Conservation (phyloP, 2,797 vertebrate genomes). For the Hippoglossus hippoglossus region DNA sequence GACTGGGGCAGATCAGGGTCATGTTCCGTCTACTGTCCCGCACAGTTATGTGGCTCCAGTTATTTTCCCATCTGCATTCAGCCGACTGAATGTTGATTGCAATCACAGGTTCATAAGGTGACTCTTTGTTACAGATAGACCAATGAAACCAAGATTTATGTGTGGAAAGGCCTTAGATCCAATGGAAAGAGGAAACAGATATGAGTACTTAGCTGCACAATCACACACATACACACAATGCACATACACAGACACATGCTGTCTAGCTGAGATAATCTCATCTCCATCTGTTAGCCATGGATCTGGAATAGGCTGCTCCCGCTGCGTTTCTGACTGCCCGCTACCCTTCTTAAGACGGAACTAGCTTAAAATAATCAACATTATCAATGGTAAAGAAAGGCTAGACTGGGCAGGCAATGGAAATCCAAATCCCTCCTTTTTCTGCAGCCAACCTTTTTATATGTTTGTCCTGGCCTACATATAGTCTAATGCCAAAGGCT, state of each 20-base stretch:
- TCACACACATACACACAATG: slow-evolving; percentile 25
- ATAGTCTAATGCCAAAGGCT: slow-evolving; percentile 21
- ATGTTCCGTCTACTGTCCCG: slow-evolving; percentile 9
- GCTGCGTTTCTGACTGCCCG: slow-evolving; percentile 65
- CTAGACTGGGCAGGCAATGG: slow-evolving; percentile 45
- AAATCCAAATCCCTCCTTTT: slow-evolving; percentile 49
- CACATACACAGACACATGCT: slow-evolving; percentile 52
- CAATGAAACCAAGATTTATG: slow-evolving; percentile 36
- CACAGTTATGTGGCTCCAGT: neutral
- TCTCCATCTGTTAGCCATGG: slow-evolving; percentile 79
- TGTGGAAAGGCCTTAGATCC: slow-evolving; percentile 28
- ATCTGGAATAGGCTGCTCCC: slow-evolving; percentile 69
- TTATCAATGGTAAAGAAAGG: slow-evolving; percentile 42
- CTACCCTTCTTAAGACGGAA: slow-evolving; percentile 43
- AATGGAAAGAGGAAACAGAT: slow-evolving; percentile 69
- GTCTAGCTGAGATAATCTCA: slow-evolving; percentile 79
- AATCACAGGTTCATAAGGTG: slow-evolving; percentile 30
- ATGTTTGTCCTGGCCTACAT: slow-evolving; percentile 56
- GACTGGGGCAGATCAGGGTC: slow-evolving; percentile 24
- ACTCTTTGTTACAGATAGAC: slow-evolving; percentile 26
- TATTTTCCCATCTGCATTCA: slow-evolving; percentile 7
- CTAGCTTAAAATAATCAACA: slow-evolving; percentile 67
- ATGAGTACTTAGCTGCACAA: slow-evolving; percentile 42
- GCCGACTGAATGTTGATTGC: slow-evolving; percentile 9
- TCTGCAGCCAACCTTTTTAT: slow-evolving; percentile 24